Percentiles rank a stretch among this genome's conserved stretches.
Evolutionary conservation across 2,113 vertebrate genomes (phyloP).

Genomic region (Phrynosoma platyrhinos): DNA sequence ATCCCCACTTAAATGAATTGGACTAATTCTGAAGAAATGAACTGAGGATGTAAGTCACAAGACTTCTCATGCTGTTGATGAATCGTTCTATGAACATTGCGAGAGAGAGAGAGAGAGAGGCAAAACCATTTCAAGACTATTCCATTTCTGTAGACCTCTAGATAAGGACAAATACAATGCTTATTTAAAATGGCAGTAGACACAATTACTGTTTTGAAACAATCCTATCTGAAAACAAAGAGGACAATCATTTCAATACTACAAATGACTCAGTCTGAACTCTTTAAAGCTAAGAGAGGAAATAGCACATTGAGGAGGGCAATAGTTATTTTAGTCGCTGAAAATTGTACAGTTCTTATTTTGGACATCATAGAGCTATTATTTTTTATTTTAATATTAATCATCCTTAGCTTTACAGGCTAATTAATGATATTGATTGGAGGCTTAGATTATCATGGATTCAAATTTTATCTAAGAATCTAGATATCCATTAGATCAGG

Average conservation of each 20-base stretch:
- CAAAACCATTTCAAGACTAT: slow-evolving; percentile 28
- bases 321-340: slow-evolving; percentile 24
- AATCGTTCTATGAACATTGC: not conserved
- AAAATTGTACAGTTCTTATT: slow-evolving; percentile 26
- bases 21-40: not conserved
- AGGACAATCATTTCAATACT: slow-evolving; percentile 51
- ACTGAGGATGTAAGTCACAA: not conserved
- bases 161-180: slow-evolving; percentile 30
- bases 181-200: slow-evolving; percentile 36
- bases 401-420: too few species aligned
- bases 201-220: slow-evolving; percentile 61
- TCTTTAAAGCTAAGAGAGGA: slow-evolving; percentile 62
- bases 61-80: fast-evolving
- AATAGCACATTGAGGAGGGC: slow-evolving; percentile 52
- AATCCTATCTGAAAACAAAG: slow-evolving; percentile 35
- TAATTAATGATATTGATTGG: too few species aligned
- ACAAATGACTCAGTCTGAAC: slow-evolving; percentile 55
- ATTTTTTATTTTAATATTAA: too few species aligned
- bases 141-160: slow-evolving; percentile 36
- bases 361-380: slow-evolving; percentile 9
- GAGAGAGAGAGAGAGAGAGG: slow-evolving; percentile 19
- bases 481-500: too few species aligned
- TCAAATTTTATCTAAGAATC: too few species aligned
- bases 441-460: too few species aligned
- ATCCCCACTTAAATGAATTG: not conserved